These are phyloP conservation scores for Philantomba maxwellii DNA, from an alignment of 2,113 vertebrate genomes.

Conservation along the genomic window DNA sequence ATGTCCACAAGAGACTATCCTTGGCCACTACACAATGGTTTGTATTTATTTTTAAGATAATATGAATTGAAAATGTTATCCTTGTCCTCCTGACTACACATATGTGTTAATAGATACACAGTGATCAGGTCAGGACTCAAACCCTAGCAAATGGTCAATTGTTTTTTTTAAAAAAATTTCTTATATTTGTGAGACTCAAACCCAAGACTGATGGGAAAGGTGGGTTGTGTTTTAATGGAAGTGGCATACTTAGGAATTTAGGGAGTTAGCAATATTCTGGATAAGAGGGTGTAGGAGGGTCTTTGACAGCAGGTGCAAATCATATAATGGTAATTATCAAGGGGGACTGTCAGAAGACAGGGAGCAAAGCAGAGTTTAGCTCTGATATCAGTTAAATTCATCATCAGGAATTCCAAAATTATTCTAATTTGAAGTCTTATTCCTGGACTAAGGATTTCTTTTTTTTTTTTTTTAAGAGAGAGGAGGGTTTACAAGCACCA, in stretches of 20 bases:
- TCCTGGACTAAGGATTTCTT: background rate
- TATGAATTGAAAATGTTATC: background rate
- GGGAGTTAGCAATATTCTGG: background rate
- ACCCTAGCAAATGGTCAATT: background rate
- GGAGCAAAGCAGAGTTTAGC: background rate
- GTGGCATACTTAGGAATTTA: slow-evolving; percentile 23
- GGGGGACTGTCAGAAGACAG: background rate
- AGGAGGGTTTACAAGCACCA: background rate
- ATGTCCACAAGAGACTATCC: background rate
- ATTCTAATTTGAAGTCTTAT: background rate
- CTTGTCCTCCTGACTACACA: background rate
- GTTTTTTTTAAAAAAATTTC: background rate
- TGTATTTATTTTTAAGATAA: background rate
- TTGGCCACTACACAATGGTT: background rate
- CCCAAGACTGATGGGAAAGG: background rate
- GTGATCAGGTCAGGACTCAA: background rate
- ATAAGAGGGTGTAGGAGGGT: slow-evolving; percentile 21
- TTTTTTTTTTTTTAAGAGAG: background rate
- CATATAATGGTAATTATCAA: background rate
- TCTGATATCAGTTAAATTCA: background rate
- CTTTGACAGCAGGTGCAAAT: slow-evolving; percentile 28
- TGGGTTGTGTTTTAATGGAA: background rate
- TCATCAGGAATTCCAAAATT: background rate
- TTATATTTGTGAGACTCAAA: background rate
- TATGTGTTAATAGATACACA: background rate